Evolutionary conservation across 2,888 invertebrate species (phyloP), one percentile per base, ranked within the genome.

Genomic region (Torymus auratus): DNA sequence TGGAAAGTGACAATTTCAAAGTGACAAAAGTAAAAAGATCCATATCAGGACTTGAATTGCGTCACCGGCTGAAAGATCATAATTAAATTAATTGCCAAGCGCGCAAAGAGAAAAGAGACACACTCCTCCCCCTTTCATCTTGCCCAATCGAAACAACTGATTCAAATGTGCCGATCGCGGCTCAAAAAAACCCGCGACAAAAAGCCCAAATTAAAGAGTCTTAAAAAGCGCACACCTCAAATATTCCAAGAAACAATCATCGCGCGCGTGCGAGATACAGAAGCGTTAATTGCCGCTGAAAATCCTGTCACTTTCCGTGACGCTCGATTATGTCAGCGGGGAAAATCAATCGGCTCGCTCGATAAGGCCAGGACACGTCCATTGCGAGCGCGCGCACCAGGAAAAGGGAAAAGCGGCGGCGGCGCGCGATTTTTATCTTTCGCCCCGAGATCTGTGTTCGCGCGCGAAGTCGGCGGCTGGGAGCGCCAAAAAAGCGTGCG

Each of bases 401-500:
- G 80, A 83, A 83, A 83, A 80, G 75, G 55, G 41, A 41, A 17
- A 65, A 78, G 58, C 15, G 13, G 5, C 64, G 2, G 56, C 58
- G 1, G 12, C 28, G 12, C 13, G 41, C 23, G 71, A 76, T 77
- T 77, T 77, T 77, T 81, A 72, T 73, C 56, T 73, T 58, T 64
- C 65, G 69, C 69, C 76, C 74, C 65, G 80, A 41, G 41, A 41
- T 41, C 41, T 41, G 41, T 41, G 41, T 41, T 41, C 41, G 41
- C 41, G 41, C 41, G 41, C 41, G 41, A 41, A 41, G n/a, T n/a
- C 41, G 41, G 41, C 41, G 41, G 41, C 41, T 41, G 41, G 41
- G 41, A 60, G 76, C 79, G 77, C 82, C 84, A 83, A 84, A 85
- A 85, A 84, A 85, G 82, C 87, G n/a, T 11, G 13, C 12, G 58